These are phyloP conservation scores for Macropodus opercularis DNA, from an alignment of 2,797 vertebrate species.

Conservation along the genomic window DNA sequence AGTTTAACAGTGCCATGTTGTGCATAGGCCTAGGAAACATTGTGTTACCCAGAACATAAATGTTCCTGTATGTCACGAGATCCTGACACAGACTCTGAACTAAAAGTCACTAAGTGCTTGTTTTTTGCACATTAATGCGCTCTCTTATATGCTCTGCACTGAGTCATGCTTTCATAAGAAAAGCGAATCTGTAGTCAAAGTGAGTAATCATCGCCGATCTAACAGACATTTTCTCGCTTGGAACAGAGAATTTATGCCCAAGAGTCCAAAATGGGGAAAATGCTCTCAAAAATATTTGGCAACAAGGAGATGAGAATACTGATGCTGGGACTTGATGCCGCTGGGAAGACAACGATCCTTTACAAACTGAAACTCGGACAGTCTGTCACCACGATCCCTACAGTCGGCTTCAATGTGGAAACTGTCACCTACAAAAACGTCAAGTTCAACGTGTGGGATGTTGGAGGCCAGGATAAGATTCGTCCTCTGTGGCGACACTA, in stretches of 20 bases:
- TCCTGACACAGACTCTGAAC: slow-evolving; percentile 47
- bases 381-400: slow-evolving; percentile 99
- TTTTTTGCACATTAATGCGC: slow-evolving; percentile 24
- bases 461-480: slow-evolving; percentile 99
- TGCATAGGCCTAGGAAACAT: slow-evolving; percentile 57
- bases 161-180: slow-evolving; percentile 61
- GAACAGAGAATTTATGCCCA: slow-evolving; percentile 81
- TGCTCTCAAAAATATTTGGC: slow-evolving; percentile 99
- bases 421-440: slow-evolving; percentile 99
- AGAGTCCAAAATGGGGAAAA: slow-evolving; percentile 93
- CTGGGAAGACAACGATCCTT: slow-evolving; percentile 98
- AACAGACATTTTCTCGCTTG: slow-evolving; percentile 46
- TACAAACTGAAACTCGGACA: slow-evolving; percentile 99
- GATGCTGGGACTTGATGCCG: slow-evolving; percentile 98
- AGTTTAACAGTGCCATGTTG: slow-evolving; percentile 63
- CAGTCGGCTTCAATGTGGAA: slow-evolving; percentile 99
- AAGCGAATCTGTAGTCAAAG: slow-evolving; percentile 33
- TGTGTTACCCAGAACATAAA: slow-evolving; percentile 60
- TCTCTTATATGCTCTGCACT: slow-evolving; percentile 42
- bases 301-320: slow-evolving; percentile 99
- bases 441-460: slow-evolving; percentile 99
- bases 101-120: slow-evolving; percentile 12
- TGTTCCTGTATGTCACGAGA: slow-evolving; percentile 39
- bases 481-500: slow-evolving; percentile 99
- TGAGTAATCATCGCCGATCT: slow-evolving; percentile 24